A percentile compares a stretch with the other conserved stretches of the same genome.
Evolutionary conservation across 1,140 invertebrate species (phyloP).

Genomic region (Ganaspis sp.): DNA sequence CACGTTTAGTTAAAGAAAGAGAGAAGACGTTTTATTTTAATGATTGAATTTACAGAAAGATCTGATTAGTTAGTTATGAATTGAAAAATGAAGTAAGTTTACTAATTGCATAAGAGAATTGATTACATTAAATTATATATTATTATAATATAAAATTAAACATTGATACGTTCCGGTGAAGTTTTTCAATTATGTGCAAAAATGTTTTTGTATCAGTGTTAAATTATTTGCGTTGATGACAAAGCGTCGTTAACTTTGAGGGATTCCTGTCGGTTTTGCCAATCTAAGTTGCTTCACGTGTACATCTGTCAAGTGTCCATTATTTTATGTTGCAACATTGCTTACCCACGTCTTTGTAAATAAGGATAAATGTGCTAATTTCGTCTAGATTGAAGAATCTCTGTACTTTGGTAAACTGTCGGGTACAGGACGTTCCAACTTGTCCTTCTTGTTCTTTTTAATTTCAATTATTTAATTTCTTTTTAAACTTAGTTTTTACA

Average conservation of each 20-base stretch:
- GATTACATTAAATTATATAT: background rate
- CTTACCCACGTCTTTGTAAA: slow-evolving; percentile 46
- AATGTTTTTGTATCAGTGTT: background rate
- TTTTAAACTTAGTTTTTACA: too few species aligned
- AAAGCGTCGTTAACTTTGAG: background rate
- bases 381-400: slow-evolving; percentile 45
- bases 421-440: slow-evolving; percentile 39
- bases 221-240: slow-evolving; percentile 26
- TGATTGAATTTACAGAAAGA: too few species aligned
- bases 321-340: slow-evolving; percentile 21
- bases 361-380: slow-evolving; percentile 42
- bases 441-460: background rate
- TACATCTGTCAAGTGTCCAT: slow-evolving; percentile 16
- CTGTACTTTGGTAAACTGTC: slow-evolving; percentile 39
- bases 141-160: background rate
- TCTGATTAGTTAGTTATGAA: too few species aligned
- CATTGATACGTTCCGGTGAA: background rate
- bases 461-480: too few species aligned
- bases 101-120: too few species aligned
- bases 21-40: too few species aligned
- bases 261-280: background rate
- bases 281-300: slow-evolving; percentile 18
- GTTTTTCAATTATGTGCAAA: background rate
- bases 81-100: too few species aligned
- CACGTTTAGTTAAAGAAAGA: too few species aligned